Percentiles rank a stretch among this genome's conserved stretches.
Evolutionary conservation across 2,888 invertebrate genomes (phyloP).

Genomic region (Meghimatium bilineatum): DNA sequence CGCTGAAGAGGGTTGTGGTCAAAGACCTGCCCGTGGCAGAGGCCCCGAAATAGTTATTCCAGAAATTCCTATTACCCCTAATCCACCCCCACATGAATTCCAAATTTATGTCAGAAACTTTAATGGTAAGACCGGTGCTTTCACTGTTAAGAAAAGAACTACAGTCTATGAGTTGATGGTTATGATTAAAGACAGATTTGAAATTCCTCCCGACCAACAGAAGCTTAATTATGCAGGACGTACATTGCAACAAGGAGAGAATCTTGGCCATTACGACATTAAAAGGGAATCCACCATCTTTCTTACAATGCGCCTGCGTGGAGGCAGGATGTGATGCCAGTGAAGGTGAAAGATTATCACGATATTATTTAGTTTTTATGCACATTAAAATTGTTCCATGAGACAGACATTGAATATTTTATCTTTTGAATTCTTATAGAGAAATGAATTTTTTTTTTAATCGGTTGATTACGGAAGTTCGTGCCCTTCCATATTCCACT

Average conservation of each 20-base stretch:
- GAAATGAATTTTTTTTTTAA: too few relatives aligned
- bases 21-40: neutral
- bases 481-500: too few relatives aligned
- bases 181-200: neutral
- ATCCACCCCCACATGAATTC: neutral
- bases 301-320: neutral
- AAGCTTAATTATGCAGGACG: neutral
- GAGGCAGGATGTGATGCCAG: neutral
- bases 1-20: too few relatives aligned
- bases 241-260: neutral
- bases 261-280: neutral
- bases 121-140: neutral
- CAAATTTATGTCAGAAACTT: neutral
- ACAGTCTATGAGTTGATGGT: neutral
- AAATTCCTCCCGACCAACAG: neutral
- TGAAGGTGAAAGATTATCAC: too few relatives aligned
- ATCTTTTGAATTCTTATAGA: too few relatives aligned
- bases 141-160: neutral
- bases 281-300: neutral
- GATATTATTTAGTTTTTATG: too few relatives aligned
- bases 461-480: too few relatives aligned
- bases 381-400: too few relatives aligned
- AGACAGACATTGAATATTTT: too few relatives aligned
- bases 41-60: neutral
- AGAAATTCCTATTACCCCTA: neutral